Percentiles rank a stretch among this genome's conserved stretches.
phyloP scores from a whole-genome alignment of 2,888 invertebrate genomes.

The Ochlodes sylvanus region DNA sequence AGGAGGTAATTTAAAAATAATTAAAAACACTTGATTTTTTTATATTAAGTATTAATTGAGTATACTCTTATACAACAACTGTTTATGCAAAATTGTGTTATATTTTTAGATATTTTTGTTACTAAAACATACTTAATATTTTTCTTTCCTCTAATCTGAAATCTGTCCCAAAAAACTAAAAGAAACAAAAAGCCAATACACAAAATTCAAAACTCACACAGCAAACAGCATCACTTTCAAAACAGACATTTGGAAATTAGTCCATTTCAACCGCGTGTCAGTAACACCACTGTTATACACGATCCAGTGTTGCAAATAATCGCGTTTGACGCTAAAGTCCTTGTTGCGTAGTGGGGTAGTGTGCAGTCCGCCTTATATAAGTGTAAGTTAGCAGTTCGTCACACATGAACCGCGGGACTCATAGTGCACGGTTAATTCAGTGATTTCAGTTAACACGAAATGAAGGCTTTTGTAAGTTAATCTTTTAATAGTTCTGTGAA shows the following conservation, averaged over 20 bases:
- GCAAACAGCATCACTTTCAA: too few species aligned
- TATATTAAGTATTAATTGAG: too few species aligned
- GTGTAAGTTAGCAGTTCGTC: conserved; percentile 48
- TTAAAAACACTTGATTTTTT: too few species aligned
- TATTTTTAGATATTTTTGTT: too few species aligned
- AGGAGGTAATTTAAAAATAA: too few species aligned
- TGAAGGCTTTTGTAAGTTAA: conserved; percentile 76
- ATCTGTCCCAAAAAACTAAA: too few species aligned
- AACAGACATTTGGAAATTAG: not conserved
- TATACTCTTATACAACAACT: too few species aligned
- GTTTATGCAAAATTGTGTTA: too few species aligned
- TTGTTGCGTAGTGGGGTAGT: conserved; percentile 60
- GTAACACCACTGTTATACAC: conserved; percentile 23
- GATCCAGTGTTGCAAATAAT: conserved; percentile 51
- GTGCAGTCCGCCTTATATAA: conserved; percentile 64
- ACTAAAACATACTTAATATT: too few species aligned
- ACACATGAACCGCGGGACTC: conserved; percentile 62
- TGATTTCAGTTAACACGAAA: conserved; percentile 55
- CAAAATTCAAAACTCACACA: too few species aligned
- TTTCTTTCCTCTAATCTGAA: too few species aligned
- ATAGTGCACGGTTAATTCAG: conserved; percentile 46
- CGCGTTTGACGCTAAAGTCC: conserved; percentile 47
- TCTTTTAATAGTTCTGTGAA: conserved; percentile 31
- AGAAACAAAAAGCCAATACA: too few species aligned
- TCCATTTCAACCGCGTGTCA: not conserved